Evolutionary conservation across 2,797 vertebrate species (phyloP), one percentile per base, ranked within the genome.

Genomic region (Cryptoblepharus egeriae): DNA sequence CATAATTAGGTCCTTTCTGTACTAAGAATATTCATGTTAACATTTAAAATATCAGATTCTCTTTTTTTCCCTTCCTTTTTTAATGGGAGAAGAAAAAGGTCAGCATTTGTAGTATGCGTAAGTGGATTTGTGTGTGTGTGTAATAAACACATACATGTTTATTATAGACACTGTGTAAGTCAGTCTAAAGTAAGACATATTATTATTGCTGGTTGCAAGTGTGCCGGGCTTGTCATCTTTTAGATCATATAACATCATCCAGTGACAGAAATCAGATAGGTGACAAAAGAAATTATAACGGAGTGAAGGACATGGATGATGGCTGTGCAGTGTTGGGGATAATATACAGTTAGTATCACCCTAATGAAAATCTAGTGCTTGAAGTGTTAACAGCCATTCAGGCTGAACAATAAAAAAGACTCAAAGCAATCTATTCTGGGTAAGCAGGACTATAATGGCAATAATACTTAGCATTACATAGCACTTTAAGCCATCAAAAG

Each of bases 181-280:
- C 88, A 86, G 86, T 86, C 80, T 92, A 88, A 93, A 93, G 86
- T 88, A 90, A 93, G 91, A 94, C 65, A 28, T 87, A 93, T 93
- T 90, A 87, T 93, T 91, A 91, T 92, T 86, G 92, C 87, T 91
- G 88, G 72, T 87, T 88, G 90, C 77, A 74, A 91, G 89, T 71
- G 82, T 77, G 88, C 89, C 90, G 0, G 0, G 86, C 81, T 88
- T 94, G 93, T 93, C 91, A 90, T 92, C 89, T 86, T 87, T 85
- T 88, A 91, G 87, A 90, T 87, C 90, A 84, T 92, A 92, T 86
- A 92, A 88, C 83, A 88, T 90, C 90, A 90, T 84, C 88, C 83
- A 88, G 85, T 91, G 89, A 92, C 91, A 93, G 93, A 92, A 93
- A 93, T 93, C 91, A 92, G 92, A 93, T 92, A 91, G 83, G 88